Evolutionary conservation across 1,140 invertebrate genomes (phyloP), one percentile per base, ranked within the genome.

Genomic region (Chironomus striatipennis): DNA sequence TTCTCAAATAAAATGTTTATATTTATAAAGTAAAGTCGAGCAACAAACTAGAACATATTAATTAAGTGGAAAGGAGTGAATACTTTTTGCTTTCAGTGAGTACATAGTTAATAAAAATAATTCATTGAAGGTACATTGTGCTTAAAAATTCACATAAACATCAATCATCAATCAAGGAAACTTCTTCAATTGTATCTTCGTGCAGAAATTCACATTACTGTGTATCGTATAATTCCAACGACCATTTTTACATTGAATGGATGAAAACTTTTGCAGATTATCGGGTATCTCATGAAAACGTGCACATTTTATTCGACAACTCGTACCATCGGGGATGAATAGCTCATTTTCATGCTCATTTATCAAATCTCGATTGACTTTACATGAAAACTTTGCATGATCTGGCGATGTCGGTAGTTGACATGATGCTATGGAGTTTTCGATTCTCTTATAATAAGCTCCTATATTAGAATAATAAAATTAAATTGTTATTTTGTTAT

Each of bases 91-190:
- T 74, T 72, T 47, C 74, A 79, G 42, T 17, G 80, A 43, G 72
- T 12, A 75, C 7, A 12, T 20, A 4, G 2, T 21, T 20, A 57
- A 57, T 57, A n/a, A n/a, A 1, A 15, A 15, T n/a, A 57, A 57
- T n/a, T n/a, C 12, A 10, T 12, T 5, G n/a, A 57, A n/a, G 12
- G 47, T n/a, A 57, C 87, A 57, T 57, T 57, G 12, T 47, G 43
- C 15, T 57, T 57, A 57, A 34, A 2, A 34, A 2, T 34, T 34
- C 24, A 34, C 24, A 34, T 34, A 1, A 34, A 34, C 24, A 34
- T 34, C 24, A 34, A 34, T 34, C 24, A 34, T 34, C 1, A 57
- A n/a, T 57, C 47, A 57, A 10, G 47, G 9, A 3, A 70, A 70
- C 7, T 21, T 18, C 18, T 20, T 70, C 17, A 70, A 70, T 3